phyloP scores from a whole-genome alignment of 2,888 invertebrate genomes.

The Macrosoma leucophasiata region DNA sequence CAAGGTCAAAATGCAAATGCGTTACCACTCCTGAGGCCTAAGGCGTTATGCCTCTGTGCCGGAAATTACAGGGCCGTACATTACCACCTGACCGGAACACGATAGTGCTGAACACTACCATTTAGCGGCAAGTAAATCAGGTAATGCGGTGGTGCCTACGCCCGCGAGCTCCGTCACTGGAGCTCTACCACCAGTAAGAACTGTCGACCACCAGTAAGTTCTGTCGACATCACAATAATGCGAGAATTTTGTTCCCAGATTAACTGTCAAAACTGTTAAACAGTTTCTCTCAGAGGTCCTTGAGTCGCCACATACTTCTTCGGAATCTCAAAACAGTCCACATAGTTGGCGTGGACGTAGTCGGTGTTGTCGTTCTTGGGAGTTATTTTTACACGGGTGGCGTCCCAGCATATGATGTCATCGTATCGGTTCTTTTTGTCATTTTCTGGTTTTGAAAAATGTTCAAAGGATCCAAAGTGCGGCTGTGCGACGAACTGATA shows the following conservation, averaged over 20 bases:
- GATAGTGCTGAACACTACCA: too few relatives aligned
- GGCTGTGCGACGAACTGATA: slow-evolving; percentile 7
- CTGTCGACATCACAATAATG: not conserved
- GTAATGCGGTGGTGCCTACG: too few relatives aligned
- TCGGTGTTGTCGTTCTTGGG: slow-evolving; percentile 4
- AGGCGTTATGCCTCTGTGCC: too few relatives aligned
- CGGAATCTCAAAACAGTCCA: slow-evolving; percentile 3
- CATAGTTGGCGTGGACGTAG: slow-evolving; percentile 7
- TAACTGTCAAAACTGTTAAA: not conserved
- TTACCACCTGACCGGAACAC: too few relatives aligned
- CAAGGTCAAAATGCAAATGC: too few relatives aligned
- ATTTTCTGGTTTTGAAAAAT: slow-evolving; percentile 5
- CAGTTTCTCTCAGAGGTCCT: not conserved
- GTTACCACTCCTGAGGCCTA: too few relatives aligned
- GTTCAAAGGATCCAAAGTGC: slow-evolving; percentile 4
- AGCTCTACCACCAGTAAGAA: too few relatives aligned
- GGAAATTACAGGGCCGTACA: too few relatives aligned
- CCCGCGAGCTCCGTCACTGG: too few relatives aligned
- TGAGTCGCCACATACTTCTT: not conserved
- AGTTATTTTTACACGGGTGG: slow-evolving; percentile 6
- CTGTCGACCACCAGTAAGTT: not conserved
- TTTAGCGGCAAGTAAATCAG: too few relatives aligned
- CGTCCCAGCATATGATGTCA: slow-evolving; percentile 5
- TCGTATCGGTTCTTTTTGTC: slow-evolving; percentile 1
- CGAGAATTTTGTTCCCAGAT: not conserved